Conservation (phyloP, 2,888 invertebrate genomes). For the Pseudococcus longispinus region DNA sequence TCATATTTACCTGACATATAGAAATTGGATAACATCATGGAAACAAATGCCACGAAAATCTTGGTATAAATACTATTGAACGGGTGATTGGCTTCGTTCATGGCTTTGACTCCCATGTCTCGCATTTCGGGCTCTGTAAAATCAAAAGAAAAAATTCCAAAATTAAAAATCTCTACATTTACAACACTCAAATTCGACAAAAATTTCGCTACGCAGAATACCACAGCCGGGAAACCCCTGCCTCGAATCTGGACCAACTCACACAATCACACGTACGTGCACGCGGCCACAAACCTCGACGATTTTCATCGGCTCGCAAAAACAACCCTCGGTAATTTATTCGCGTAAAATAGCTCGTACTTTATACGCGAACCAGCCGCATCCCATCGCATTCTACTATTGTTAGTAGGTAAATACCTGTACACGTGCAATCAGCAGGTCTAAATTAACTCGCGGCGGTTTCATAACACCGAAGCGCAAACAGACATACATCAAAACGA, state of each 20-base stretch:
- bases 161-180: not conserved
- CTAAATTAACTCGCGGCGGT: constrained; percentile 33
- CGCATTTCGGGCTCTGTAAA: constrained; percentile 60
- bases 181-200: not conserved
- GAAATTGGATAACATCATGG: constrained; percentile 12
- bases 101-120: constrained; percentile 60
- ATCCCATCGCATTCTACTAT: too few species aligned
- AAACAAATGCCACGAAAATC: constrained; percentile 7
- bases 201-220: not conserved
- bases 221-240: too few species aligned
- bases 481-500: constrained; percentile 32
- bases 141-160: not conserved
- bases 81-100: not conserved
- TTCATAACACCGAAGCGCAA: constrained; percentile 22
- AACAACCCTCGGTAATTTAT: not conserved
- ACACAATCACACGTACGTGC: not conserved
- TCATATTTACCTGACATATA: constrained; percentile 13
- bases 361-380: not conserved
- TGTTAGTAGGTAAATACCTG: not conserved
- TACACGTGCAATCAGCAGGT: not conserved
- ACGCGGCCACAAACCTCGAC: not conserved
- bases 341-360: not conserved
- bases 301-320: not conserved
- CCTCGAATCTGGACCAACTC: too few species aligned
- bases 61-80: constrained; percentile 18